Evolutionary conservation across 2,888 invertebrate genomes (phyloP).

Genomic region (Agrotis puta): DNA sequence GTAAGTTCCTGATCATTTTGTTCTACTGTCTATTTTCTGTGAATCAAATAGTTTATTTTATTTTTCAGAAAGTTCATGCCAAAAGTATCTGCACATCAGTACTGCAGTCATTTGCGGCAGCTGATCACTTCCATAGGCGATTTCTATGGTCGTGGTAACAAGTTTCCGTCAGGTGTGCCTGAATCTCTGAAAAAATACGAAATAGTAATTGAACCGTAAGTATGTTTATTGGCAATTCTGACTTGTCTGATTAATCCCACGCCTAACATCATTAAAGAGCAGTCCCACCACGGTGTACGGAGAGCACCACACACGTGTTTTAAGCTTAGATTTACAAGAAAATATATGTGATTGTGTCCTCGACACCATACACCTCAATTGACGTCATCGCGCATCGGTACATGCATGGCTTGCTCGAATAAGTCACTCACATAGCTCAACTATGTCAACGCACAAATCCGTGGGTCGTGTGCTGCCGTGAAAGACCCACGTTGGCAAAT

Average conservation of each 20-base stretch:
- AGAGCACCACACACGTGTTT: no score
- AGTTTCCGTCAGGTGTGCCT: slow-evolving; percentile 94
- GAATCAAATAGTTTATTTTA: slow-evolving; percentile 11
- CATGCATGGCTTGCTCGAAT: no score
- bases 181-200: slow-evolving; percentile 93
- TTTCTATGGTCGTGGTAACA: slow-evolving; percentile 87
- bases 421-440: no score
- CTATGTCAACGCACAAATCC: no score
- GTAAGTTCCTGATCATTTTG: slow-evolving; percentile 2
- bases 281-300: no score
- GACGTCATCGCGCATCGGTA: no score
- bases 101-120: slow-evolving; percentile 95
- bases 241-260: not conserved
- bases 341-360: no score
- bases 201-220: slow-evolving; percentile 97
- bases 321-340: no score
- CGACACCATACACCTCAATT: no score
- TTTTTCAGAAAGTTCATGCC: slow-evolving; percentile 96
- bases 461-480: no score
- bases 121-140: slow-evolving; percentile 96
- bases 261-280: no score
- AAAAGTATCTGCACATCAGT: slow-evolving; percentile 96
- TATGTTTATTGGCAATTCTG: slow-evolving; percentile 60
- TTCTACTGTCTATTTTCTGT: not conserved
- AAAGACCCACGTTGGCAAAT: no score